These are phyloP conservation scores for Zoanthus sociatus DNA, from an alignment of 92 coral and sea anemone species.

Conservation along the genomic window DNA sequence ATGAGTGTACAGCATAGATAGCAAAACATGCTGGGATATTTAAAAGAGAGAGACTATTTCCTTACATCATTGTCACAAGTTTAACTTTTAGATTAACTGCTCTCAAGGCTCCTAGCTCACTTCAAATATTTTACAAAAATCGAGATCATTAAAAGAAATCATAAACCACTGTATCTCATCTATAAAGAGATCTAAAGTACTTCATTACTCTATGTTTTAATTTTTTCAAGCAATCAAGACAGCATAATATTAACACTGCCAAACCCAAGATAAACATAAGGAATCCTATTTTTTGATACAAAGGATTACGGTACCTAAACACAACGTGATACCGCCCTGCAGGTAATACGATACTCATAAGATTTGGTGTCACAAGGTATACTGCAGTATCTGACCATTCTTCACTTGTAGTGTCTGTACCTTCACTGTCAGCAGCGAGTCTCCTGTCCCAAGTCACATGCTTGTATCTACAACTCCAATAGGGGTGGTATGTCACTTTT, in stretches of 20 bases:
- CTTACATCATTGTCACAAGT: too few relatives aligned
- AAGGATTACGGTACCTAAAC: constrained; percentile 72
- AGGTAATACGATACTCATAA: constrained; percentile 76
- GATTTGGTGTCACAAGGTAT: constrained; percentile 84
- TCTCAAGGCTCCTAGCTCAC: too few relatives aligned
- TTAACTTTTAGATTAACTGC: too few relatives aligned
- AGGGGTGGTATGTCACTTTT: constrained; percentile 85
- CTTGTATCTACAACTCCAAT: constrained; percentile 74
- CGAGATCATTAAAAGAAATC: too few relatives aligned
- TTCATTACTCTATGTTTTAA: not conserved
- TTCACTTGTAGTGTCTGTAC: constrained; percentile 52
- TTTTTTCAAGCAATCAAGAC: not conserved
- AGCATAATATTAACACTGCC: constrained; percentile 31
- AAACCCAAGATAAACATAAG: constrained; percentile 50
- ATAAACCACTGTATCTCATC: too few relatives aligned
- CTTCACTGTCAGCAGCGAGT: not conserved
- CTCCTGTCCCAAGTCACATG: not conserved
- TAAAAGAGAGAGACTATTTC: too few relatives aligned
- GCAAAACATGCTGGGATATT: too few relatives aligned
- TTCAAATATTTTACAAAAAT: too few relatives aligned
- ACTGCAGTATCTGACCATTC: constrained; percentile 66
- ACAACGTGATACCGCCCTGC: constrained; percentile 75
- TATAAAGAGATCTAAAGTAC: not conserved
- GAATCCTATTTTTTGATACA: constrained; percentile 80
- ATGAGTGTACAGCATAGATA: too few relatives aligned